Evolutionary conservation across 1,140 invertebrate genomes (phyloP).

Genomic region (Lithobius niger): DNA sequence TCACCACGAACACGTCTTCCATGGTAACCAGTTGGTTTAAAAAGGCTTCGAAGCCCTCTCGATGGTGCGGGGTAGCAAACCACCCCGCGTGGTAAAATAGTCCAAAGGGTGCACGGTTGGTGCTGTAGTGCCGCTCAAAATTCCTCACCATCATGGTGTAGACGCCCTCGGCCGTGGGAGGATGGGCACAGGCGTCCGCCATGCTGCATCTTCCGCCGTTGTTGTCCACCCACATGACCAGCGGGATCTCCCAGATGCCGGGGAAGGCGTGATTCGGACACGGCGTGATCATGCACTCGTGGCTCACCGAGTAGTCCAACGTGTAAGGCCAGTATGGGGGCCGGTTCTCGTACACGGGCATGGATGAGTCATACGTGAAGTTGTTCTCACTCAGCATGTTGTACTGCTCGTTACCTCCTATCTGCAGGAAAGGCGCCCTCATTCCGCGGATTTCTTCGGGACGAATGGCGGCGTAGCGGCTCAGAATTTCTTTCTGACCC

Average conservation of each 20-base stretch:
- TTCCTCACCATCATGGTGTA: conserved; percentile 27
- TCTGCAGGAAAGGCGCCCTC: conserved; percentile 79
- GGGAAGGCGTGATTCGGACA: conserved; percentile 17
- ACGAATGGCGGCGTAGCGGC: conserved; percentile 62
- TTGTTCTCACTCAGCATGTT: conserved; percentile 26
- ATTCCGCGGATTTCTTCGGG: conserved; percentile 76
- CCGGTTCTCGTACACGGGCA: conserved; percentile 29
- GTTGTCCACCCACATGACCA: conserved; percentile 28
- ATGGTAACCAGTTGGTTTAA: conserved; percentile 23
- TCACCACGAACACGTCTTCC: conserved; percentile 26
- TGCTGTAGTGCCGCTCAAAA: conserved; percentile 27
- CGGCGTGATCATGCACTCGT: conserved; percentile 27
- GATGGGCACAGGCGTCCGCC: conserved; percentile 30
- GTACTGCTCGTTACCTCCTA: conserved; percentile 33
- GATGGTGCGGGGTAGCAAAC: conserved; percentile 27
- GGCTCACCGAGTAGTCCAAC: conserved; percentile 27
- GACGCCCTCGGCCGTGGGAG: conserved; percentile 24
- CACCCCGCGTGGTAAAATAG: conserved; percentile 29
- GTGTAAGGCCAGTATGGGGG: conserved; percentile 32
- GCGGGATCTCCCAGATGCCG: conserved; percentile 21
- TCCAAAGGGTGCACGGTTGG: conserved; percentile 27
- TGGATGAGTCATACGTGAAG: conserved; percentile 32
- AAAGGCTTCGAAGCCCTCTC: conserved; percentile 25
- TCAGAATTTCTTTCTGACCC: conserved; percentile 74
- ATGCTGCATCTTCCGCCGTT: conserved; percentile 29